Base-by-base conservation (phyloP, 2,113 vertebrate species). In the Ancistrus triradiatus region DNA sequence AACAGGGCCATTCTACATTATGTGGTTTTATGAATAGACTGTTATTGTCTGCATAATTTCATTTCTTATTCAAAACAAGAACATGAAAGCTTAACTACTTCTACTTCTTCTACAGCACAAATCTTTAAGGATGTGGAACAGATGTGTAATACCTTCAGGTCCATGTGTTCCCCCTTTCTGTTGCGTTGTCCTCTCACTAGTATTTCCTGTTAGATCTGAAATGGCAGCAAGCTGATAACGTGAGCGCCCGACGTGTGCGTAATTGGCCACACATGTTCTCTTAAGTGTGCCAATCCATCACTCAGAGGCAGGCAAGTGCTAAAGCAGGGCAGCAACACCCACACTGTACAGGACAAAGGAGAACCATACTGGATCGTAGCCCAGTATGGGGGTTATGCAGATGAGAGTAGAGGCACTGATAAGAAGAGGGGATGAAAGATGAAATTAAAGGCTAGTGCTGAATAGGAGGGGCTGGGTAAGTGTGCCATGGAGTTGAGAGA, bases 201-300 rank as follows among this genome's bases (percentile, higher is more conserved):
- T 52, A 51, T 67, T 63, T 76, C 70, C 57, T 70, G 61, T 73
- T 73, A 47, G 25, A 51, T 62, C 50, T 63, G 43, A 66, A 51
- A 66, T 47, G 53, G 59, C 69, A 64, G 47, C 49, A 43, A 60
- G 60, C 46, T 67, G 56, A 73, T 51, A 67, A 70, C 40, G 59
- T 48, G 31, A 66, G 68, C 51, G 57, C 38, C 57, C 59, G 21
- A 66, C 59, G 48, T 62, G 55, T 18, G 27, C 46, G 64, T 80
- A 78, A 80, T 83, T 83, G 70, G 72, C 81, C 4, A 1, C 76
- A 77, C 73, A 72, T 77, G 74, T 78, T 84, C 76, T 68, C 62
- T 40, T 74, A 66, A 74, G 69, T 74, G 65, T 37, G 63, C 53
- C 53, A 43, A 67, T 49, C 61, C 51, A 67, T 70, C 68, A 59